Evolutionary conservation across 2,888 invertebrate species (phyloP), one percentile per base, ranked within the genome.

Genomic region (Poecilus cupreus): DNA sequence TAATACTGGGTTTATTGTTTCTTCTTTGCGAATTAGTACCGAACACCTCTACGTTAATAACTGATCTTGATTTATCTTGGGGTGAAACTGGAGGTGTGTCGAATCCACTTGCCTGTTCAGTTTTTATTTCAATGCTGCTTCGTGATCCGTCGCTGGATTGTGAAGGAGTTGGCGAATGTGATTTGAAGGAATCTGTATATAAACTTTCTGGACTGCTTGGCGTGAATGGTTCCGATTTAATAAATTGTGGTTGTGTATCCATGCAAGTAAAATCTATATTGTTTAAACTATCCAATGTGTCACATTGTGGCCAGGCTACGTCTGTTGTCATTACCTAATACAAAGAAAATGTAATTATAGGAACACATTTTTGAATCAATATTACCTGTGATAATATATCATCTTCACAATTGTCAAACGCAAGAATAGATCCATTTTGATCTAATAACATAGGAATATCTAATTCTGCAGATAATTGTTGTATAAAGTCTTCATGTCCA

Each of bases 381-480:
- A 32, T 84, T 68, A 87, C 85, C 78, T 88, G 88, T 10, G 88
- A 87, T 83, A 89, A 84, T 43, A 89, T 87, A 84, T 88, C 88
- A 64, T 89, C 88, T 1, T 88, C 86, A 57, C 86, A 87, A 82
- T 86, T 86, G 82, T 88, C 89, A 77, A 88, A 81, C 22, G 37
- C 8, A 32, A 32, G 32, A 6, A 54, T 20, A 74, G 60, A 32
- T 6, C 75, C 81, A 68, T 82, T 82, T 37, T 70, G 85, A 82
- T 89, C 88, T 46, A 89, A 83, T n/a, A 88, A 83, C 18, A 88
- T 82, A 0, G 89, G 89, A 77, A 89, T 88, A 83, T 88, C 88
- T 81, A 89, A 84, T 82, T 87, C 88, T 6, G 87, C 85, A 24
- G 88, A 88, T 37, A 89, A 82, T 82, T 88, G 88, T 80, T 88